These are phyloP conservation scores for Dascillus cervinus DNA, from an alignment of 2,888 invertebrate genomes.

Conservation along the genomic window DNA sequence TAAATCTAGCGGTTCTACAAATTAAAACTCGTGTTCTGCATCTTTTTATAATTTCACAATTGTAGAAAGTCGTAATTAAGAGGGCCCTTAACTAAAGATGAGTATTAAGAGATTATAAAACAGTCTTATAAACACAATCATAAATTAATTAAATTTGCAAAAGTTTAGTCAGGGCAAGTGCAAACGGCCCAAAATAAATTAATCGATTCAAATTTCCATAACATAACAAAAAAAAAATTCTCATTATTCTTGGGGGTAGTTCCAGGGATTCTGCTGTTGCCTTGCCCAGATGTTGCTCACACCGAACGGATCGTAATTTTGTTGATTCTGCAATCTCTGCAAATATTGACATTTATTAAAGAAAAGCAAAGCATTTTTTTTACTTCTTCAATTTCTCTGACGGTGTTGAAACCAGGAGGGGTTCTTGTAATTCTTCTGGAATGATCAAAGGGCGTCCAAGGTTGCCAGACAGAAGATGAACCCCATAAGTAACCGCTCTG, in stretches of 20 bases:
- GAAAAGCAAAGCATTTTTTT: constrained; percentile 3
- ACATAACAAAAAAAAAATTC: constrained; percentile 2
- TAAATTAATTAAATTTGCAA: background rate
- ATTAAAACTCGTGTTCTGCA: constrained; percentile 17
- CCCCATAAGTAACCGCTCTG: constrained; percentile 37
- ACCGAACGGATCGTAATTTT: constrained; percentile 38
- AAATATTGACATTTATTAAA: background rate
- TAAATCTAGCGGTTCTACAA: too few relatives aligned
- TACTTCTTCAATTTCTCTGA: constrained; percentile 22
- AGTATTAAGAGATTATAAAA: background rate
- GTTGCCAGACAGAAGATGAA: constrained; percentile 40
- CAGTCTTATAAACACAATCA: background rate
- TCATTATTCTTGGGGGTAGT: constrained; percentile 27
- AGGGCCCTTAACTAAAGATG: background rate
- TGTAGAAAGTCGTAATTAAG: background rate
- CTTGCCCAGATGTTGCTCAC: constrained; percentile 40
- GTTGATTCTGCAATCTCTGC: constrained; percentile 5
- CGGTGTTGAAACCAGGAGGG: constrained; percentile 37
- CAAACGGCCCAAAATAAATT: background rate
- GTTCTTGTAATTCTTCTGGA: constrained; percentile 36
- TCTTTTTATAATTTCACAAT: constrained; percentile 1
- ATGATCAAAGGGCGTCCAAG: constrained; percentile 31
- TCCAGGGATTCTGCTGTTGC: constrained; percentile 38
- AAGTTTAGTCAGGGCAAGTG: background rate
- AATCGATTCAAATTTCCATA: background rate